Conservation (phyloP, 1,140 invertebrate genomes). For the Hyles euphorbiae region DNA sequence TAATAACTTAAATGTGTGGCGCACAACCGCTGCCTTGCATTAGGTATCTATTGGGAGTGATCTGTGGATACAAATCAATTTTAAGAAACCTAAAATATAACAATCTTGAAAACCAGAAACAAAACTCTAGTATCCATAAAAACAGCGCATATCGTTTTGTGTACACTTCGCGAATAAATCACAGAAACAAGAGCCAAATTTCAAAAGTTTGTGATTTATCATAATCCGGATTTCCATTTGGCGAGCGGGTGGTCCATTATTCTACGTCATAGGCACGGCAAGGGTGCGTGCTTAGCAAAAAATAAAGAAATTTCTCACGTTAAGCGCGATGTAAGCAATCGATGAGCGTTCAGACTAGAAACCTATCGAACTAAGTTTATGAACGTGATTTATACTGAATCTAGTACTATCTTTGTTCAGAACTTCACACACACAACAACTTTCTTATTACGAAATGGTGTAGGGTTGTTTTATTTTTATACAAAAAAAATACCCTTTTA, state of each 20-base stretch:
- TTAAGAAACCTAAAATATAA: too few relatives aligned
- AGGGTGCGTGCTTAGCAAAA: slow-evolving; percentile 55
- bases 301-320: slow-evolving; percentile 42
- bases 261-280: slow-evolving; percentile 67
- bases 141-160: slow-evolving; percentile 52
- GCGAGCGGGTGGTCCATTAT: slow-evolving; percentile 65
- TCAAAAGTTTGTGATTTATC: slow-evolving; percentile 73
- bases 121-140: slow-evolving; percentile 11
- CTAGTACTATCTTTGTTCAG: too few relatives aligned
- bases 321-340: slow-evolving; percentile 13
- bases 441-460: too few relatives aligned
- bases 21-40: too few relatives aligned
- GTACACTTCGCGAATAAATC: slow-evolving; percentile 59
- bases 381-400: too few relatives aligned
- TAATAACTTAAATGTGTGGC: too few relatives aligned
- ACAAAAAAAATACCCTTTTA: too few relatives aligned
- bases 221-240: slow-evolving; percentile 72
- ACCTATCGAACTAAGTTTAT: too few relatives aligned
- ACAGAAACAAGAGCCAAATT: slow-evolving; percentile 57
- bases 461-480: too few relatives aligned
- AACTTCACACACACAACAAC: too few relatives aligned
- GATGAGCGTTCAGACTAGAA: not conserved
- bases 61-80: too few relatives aligned
- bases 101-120: not conserved
- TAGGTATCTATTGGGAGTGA: too few relatives aligned